These are phyloP conservation scores for Sphenodon punctatus DNA, from an alignment of 2,797 vertebrate genomes.

Conservation along the genomic window DNA sequence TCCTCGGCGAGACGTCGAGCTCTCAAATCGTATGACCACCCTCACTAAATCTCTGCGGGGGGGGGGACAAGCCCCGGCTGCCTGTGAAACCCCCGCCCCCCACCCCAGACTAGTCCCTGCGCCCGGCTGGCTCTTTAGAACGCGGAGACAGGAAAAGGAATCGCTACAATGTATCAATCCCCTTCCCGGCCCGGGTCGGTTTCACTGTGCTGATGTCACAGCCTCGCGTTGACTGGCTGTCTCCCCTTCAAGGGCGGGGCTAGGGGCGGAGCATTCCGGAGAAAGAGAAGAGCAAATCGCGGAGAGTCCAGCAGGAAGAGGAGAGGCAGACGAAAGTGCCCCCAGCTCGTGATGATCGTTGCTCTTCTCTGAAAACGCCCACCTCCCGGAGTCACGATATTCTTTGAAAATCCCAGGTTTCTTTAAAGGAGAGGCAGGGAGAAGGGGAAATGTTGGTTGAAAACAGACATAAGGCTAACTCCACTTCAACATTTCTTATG, in stretches of 20 bases:
- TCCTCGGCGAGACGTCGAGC: neutral
- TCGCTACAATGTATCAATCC: neutral
- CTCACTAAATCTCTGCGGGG: constrained; percentile 29
- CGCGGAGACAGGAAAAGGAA: constrained; percentile 22
- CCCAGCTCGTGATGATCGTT: no score
- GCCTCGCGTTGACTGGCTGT: constrained; percentile 34
- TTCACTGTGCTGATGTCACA: constrained; percentile 56
- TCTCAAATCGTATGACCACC: constrained; percentile 50
- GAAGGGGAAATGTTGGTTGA: no score
- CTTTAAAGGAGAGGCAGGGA: no score
- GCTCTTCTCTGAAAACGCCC: no score
- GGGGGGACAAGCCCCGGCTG: constrained; percentile 61
- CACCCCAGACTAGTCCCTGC: constrained; percentile 48
- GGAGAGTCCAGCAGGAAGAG: neutral
- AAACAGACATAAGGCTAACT: no score
- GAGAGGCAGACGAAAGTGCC: neutral
- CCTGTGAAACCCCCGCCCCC: constrained; percentile 34
- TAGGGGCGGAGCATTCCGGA: neutral
- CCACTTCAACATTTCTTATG: no score
- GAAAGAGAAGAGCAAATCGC: neutral
- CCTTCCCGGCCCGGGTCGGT: neutral
- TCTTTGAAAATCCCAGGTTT: no score
- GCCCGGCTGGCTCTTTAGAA: constrained; percentile 11
- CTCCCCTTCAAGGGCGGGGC: neutral
- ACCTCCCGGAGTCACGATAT: neutral